Conservation (phyloP, 2,113 vertebrate species). For the Carassius gibelio region DNA sequence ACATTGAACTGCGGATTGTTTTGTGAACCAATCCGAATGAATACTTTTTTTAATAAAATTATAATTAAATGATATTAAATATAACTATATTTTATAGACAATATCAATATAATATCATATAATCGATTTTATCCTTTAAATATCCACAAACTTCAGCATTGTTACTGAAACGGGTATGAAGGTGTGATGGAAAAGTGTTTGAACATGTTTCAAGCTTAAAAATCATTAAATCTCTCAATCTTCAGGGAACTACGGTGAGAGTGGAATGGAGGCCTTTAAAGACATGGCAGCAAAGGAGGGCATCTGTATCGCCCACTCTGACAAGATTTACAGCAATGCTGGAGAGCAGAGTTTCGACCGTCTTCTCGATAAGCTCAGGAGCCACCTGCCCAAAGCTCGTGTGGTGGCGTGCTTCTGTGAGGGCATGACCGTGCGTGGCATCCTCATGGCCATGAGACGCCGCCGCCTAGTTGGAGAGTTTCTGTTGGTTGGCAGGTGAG, state of each 20-base stretch:
- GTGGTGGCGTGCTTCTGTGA: conserved; percentile 98
- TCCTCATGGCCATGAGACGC: conserved; percentile 95
- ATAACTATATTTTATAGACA: not conserved
- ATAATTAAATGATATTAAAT: no score
- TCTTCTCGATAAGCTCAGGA: conserved; percentile 87
- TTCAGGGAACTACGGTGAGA: conserved; percentile 96
- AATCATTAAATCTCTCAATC: not conserved
- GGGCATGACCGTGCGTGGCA: conserved; percentile 95
- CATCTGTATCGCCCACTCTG: conserved; percentile 96
- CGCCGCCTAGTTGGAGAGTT: conserved; percentile 89
- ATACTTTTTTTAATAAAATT: not conserved
- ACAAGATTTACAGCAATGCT: conserved; percentile 99
- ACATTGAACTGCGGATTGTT: not conserved
- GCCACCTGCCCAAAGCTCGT: conserved; percentile 91
- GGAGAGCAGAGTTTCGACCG: conserved; percentile 92
- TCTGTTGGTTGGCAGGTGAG: conserved; percentile 94
- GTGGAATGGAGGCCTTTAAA: conserved; percentile 99
- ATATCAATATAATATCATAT: not conserved
- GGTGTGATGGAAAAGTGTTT: no score
- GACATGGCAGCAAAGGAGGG: conserved; percentile 96
- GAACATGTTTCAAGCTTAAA: conserved; percentile 17
- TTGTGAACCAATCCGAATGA: not conserved
- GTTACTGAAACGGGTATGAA: no score
- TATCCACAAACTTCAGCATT: no score
- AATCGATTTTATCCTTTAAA: not conserved